Conservation (phyloP, 2,888 invertebrate genomes). For the Hipparchia sbordonii region DNA sequence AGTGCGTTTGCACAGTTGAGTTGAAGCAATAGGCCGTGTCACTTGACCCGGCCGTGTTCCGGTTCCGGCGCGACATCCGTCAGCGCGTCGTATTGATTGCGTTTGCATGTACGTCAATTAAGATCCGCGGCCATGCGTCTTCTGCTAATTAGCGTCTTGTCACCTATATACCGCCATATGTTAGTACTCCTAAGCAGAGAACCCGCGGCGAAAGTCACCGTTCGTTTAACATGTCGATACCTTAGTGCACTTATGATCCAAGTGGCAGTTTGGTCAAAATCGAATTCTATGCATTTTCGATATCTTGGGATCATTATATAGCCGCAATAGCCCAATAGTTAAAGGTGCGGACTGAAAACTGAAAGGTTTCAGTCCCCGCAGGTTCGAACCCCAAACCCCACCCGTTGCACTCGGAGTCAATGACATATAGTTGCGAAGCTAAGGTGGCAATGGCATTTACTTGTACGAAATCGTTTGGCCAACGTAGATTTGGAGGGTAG, state of each 20-base stretch:
- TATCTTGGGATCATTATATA: too few relatives aligned
- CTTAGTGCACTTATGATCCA: too few relatives aligned
- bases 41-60: slow-evolving; percentile 8
- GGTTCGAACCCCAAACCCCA: too few relatives aligned
- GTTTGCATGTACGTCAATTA: slow-evolving; percentile 82
- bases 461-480: not conserved
- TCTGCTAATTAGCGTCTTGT: slow-evolving; percentile 78
- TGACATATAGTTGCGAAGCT: too few relatives aligned
- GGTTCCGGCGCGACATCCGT: slow-evolving; percentile 25
- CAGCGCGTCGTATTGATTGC: slow-evolving; percentile 67
- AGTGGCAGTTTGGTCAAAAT: too few relatives aligned
- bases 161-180: slow-evolving; percentile 43
- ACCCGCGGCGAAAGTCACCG: slow-evolving; percentile 22
- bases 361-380: too few relatives aligned
- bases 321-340: too few relatives aligned
- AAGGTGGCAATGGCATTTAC: too few relatives aligned
- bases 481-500: too few relatives aligned
- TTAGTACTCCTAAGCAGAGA: not conserved
- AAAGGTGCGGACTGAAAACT: too few relatives aligned
- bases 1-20: not conserved
- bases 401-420: too few relatives aligned
- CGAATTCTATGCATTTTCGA: too few relatives aligned
- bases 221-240: not conserved
- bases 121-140: slow-evolving; percentile 77
- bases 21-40: slow-evolving; percentile 1